These are phyloP conservation scores for Arrhamphus sclerolepis DNA, from an alignment of 2,797 vertebrate genomes.

Conservation along the genomic window DNA sequence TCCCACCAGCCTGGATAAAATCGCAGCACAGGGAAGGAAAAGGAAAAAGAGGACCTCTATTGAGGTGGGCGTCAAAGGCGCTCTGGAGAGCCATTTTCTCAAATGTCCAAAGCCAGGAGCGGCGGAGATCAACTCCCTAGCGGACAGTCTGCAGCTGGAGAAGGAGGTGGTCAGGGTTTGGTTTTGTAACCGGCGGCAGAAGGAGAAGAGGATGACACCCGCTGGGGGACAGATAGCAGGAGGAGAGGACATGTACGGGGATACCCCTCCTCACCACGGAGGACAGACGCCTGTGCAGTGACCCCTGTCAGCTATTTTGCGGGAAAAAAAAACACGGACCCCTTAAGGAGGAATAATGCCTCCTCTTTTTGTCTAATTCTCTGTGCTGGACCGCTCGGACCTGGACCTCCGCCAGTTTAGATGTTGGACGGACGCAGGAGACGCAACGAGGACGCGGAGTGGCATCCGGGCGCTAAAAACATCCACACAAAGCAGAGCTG, in stretches of 20 bases:
- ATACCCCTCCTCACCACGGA: constrained; percentile 95
- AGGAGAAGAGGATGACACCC: constrained; percentile 99
- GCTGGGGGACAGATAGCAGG: constrained; percentile 91
- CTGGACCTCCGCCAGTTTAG: constrained; percentile 78
- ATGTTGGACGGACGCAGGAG: constrained; percentile 78
- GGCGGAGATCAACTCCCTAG: constrained; percentile 95
- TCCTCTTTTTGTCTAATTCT: constrained; percentile 68
- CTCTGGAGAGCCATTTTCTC: constrained; percentile 98
- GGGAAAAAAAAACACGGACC: constrained; percentile 53
- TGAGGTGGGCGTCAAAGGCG: constrained; percentile 98
- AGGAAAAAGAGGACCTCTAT: constrained; percentile 98
- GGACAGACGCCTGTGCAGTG: constrained; percentile 97
- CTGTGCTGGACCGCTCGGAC: constrained; percentile 78
- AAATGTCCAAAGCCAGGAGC: constrained; percentile 98
- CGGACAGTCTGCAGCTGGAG: constrained; percentile 98
- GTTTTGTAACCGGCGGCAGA: constrained; percentile 99
- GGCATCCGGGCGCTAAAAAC: constrained; percentile 56
- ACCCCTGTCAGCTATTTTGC: constrained; percentile 58
- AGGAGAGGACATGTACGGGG: constrained; percentile 96
- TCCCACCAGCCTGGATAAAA: constrained; percentile 98
- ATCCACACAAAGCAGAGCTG: constrained; percentile 51
- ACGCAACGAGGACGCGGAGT: constrained; percentile 78
- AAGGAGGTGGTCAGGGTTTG: constrained; percentile 99
- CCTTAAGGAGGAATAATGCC: constrained; percentile 56
- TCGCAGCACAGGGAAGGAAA: constrained; percentile 96